phyloP scores from a whole-genome alignment of 2,113 vertebrate species.

The Tyrannus savana region DNA sequence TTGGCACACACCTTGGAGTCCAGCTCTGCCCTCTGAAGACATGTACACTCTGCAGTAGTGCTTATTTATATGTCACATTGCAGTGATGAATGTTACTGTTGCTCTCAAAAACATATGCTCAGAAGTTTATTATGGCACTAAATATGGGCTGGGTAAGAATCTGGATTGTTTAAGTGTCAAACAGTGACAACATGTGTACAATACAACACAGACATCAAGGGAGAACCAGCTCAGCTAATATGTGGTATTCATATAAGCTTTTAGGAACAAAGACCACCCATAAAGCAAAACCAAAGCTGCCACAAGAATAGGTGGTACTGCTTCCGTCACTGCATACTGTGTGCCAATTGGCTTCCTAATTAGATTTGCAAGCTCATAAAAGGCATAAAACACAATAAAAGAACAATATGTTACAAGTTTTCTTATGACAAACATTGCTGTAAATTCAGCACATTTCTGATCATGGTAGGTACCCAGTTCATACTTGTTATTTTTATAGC shows the following conservation, averaged over 20 bases:
- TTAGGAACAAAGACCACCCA: constrained; percentile 78
- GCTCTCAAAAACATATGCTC: constrained; percentile 62
- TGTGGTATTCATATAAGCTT: constrained; percentile 43
- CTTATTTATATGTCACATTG: constrained; percentile 29
- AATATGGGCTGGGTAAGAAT: constrained; percentile 71
- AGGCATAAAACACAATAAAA: constrained; percentile 18
- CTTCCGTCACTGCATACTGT: constrained; percentile 14
- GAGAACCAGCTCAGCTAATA: constrained; percentile 38
- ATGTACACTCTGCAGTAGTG: neutral
- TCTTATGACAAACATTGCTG: neutral
- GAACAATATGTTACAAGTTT: neutral
- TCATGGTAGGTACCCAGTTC: neutral
- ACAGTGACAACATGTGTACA: constrained; percentile 75
- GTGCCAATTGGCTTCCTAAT: neutral
- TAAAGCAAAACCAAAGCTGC: constrained; percentile 53
- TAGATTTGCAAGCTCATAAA: constrained; percentile 30
- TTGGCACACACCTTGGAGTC: constrained; percentile 28
- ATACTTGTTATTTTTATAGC: neutral
- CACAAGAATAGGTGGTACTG: constrained; percentile 63
- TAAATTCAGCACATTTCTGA: constrained; percentile 9
- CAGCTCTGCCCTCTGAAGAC: constrained; percentile 53
- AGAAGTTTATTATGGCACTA: constrained; percentile 74
- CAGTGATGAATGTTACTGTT: constrained; percentile 63
- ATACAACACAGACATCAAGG: constrained; percentile 75
- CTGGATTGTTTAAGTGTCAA: constrained; percentile 80